Evolutionary conservation across 2,888 invertebrate genomes (phyloP).

Genomic region (Philhelius pedissequus): DNA sequence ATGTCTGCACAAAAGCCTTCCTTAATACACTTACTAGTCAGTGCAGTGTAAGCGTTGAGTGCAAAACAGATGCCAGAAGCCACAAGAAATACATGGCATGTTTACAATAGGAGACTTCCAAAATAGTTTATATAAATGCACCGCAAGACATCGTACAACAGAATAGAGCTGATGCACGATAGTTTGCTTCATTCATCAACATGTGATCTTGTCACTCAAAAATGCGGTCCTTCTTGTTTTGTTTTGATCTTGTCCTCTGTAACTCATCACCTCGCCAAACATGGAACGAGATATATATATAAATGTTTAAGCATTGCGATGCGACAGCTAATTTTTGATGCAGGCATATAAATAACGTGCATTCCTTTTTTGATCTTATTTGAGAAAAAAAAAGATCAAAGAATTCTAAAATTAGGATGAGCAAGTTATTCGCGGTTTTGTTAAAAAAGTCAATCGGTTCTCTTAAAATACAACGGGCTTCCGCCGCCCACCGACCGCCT

Average conservation of each 20-base stretch:
- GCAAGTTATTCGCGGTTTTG: slow-evolving; percentile 44
- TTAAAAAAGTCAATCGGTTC: neutral
- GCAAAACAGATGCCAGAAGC: slow-evolving; percentile 8
- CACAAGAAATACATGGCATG: neutral
- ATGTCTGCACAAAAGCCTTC: slow-evolving; percentile 2
- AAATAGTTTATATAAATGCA: slow-evolving; percentile 27
- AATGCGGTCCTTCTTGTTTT: slow-evolving; percentile 32
- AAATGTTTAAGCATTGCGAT: slow-evolving; percentile 23
- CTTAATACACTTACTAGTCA: neutral
- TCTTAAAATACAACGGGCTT: no score
- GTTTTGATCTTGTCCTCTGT: slow-evolving; percentile 41
- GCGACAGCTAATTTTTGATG: slow-evolving; percentile 44
- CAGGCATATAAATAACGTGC: neutral
- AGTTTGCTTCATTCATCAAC: slow-evolving; percentile 49
- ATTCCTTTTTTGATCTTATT: slow-evolving; percentile 7
- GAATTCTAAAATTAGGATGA: slow-evolving; percentile 30
- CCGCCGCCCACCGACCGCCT: no score
- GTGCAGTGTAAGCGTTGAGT: neutral
- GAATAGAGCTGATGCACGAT: neutral
- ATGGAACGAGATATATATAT: slow-evolving; percentile 38
- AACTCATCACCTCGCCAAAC: slow-evolving; percentile 56
- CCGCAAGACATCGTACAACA: neutral
- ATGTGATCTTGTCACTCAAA: slow-evolving; percentile 66
- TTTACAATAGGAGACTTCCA: slow-evolving; percentile 28
- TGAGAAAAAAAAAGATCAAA: slow-evolving; percentile 38